These are phyloP conservation scores for Ornithoptera alexandrae DNA, from an alignment of 2,888 invertebrate genomes.

Conservation along the genomic window DNA sequence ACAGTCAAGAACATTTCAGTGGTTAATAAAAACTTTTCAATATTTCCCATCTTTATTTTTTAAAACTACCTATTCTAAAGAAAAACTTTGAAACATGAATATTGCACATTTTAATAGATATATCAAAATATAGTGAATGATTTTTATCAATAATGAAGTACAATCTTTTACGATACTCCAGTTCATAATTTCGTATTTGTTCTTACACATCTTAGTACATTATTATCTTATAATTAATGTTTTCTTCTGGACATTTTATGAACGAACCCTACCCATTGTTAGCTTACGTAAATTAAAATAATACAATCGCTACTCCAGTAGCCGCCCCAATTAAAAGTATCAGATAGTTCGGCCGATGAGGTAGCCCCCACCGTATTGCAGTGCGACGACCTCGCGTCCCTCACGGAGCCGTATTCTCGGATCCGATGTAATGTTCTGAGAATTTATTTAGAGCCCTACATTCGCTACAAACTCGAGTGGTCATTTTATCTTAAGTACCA, in stretches of 20 bases:
- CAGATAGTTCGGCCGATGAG: conserved; percentile 22
- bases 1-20: conserved; percentile 8
- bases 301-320: background rate
- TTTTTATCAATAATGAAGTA: background rate
- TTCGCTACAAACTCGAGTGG: conserved; percentile 22
- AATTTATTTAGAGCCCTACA: conserved; percentile 32
- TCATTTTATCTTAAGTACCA: conserved; percentile 16
- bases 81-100: background rate
- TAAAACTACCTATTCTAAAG: background rate
- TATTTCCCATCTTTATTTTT: background rate
- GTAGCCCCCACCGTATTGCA: conserved; percentile 47
- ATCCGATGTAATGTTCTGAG: conserved; percentile 37
- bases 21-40: conserved; percentile 4
- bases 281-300: background rate
- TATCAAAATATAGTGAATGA: background rate
- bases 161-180: background rate
- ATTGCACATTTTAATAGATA: background rate
- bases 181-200: background rate
- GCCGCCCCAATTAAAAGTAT: conserved; percentile 21
- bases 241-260: background rate
- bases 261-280: background rate
- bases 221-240: background rate
- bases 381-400: conserved; percentile 56
- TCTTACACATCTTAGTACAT: background rate
- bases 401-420: conserved; percentile 34